Conservation (phyloP, 92 coral and sea anemone species). For the Paramuricea clavata region DNA sequence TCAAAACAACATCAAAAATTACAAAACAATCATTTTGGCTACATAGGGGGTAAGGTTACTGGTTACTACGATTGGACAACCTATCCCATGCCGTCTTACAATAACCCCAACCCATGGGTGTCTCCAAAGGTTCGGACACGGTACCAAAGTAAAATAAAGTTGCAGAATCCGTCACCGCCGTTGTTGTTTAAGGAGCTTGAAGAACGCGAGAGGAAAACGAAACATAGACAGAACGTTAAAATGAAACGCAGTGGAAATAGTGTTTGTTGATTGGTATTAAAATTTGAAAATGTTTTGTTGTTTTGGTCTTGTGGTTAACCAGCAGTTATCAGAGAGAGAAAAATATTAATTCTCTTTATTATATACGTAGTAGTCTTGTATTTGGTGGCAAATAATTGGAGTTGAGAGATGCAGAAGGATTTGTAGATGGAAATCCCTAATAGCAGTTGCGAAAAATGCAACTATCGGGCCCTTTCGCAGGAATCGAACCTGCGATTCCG, state of each 20-base stretch:
- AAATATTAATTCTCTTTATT: too few relatives aligned
- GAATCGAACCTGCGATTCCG: too few relatives aligned
- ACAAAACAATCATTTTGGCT: constrained; percentile 77
- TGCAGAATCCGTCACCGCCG: constrained; percentile 84
- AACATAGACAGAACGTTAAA: constrained; percentile 1
- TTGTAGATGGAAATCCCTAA: too few relatives aligned
- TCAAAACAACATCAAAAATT: constrained; percentile 69
- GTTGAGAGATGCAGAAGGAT: too few relatives aligned
- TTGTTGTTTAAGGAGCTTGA: constrained; percentile 91
- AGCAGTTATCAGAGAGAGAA: too few relatives aligned
- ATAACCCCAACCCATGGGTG: constrained; percentile 96
- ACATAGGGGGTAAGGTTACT: constrained; percentile 77
- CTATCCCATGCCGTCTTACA: constrained; percentile 91
- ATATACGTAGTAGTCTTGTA: too few relatives aligned
- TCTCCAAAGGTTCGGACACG: constrained; percentile 12
- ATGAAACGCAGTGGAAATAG: background rate
- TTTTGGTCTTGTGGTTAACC: background rate
- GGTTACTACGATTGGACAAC: constrained; percentile 96
- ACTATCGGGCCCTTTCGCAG: too few relatives aligned
- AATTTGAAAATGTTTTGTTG: background rate
- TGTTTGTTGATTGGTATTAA: constrained; percentile 1
- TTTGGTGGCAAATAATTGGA: too few relatives aligned
- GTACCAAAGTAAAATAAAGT: constrained; percentile 14
- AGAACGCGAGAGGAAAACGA: constrained; percentile 35
- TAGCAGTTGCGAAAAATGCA: too few relatives aligned